Evolutionary conservation across 2,113 vertebrate genomes (phyloP), one percentile per base, ranked within the genome.

Genomic region (Papio anubis): DNA sequence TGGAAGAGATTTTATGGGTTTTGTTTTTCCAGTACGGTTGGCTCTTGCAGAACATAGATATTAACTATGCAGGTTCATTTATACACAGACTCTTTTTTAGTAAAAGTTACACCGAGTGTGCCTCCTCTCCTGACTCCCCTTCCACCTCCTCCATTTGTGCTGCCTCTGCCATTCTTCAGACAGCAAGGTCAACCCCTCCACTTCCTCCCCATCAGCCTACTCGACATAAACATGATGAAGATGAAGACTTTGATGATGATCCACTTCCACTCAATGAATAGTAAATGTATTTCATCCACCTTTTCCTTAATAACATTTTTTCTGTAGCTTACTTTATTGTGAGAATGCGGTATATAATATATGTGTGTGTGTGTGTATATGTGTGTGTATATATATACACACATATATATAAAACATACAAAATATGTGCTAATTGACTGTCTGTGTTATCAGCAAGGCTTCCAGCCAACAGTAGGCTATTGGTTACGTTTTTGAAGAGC

Each of bases 331-430:
- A 73, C 72, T 78, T 78, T 78, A 48, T 48, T 48, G 27, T 78
- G 45, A 78, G 27, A 78, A 32, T 48, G 30, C 16, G 5, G 27
- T 78, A 18, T 32, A 2, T 48, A 32, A 0, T 48, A 48, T 48
- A 2, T 48, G 3, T 13, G 0, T 50, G 12, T 50, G 11, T 48
- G 48, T 13, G 12, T 50, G 3, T 50, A 0, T 48, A 2, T 48
- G 48, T 48, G 0, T 50, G 2, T 50, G 0, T 13, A 13, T 50
- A 50, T 50, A 50, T 50, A 50, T 4, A 50, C 2, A 45, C 8
- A 9, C 45, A 45, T 45, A 45, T 45, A 45, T 45, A 45, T 45
- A 45, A 45, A 38, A 38, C 70, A 75, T 30, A 48, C 16, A 48
- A 32, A 48, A 48, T 78, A 18, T 32, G 75, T 48, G 43, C 30